These are phyloP conservation scores for Pherbina coryleti DNA, from an alignment of 2,888 invertebrate species.

Conservation along the genomic window DNA sequence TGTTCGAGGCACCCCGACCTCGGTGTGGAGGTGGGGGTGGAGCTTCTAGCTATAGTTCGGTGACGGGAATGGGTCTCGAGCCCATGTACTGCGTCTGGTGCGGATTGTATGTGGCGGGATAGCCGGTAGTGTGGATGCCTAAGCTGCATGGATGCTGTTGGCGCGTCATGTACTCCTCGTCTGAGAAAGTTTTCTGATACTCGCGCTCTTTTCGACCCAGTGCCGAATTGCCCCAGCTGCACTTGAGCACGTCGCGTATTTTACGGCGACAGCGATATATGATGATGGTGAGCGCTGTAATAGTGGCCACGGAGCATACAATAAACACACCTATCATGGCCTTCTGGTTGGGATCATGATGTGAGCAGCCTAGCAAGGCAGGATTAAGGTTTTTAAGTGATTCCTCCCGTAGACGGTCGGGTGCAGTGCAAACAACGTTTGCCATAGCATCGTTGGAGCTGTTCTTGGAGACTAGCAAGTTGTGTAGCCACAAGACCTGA, in stretches of 20 bases:
- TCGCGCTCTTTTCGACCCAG: conserved; percentile 83
- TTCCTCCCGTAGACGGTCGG: conserved; percentile 79
- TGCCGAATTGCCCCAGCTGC: conserved; percentile 69
- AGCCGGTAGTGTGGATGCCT: conserved; percentile 57
- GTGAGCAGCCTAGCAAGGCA: conserved; percentile 85
- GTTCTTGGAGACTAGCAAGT: conserved; percentile 72
- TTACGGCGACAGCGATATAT: conserved; percentile 84
- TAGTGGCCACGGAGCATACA: conserved; percentile 79
- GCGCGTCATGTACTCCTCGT: conserved; percentile 80
- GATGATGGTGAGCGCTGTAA: conserved; percentile 80
- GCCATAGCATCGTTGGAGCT: conserved; percentile 63
- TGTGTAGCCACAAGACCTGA: conserved; percentile 83
- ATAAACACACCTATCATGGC: conserved; percentile 83
- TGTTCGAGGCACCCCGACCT: conserved; percentile 66
- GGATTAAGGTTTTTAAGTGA: conserved; percentile 78
- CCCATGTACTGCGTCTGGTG: conserved; percentile 71
- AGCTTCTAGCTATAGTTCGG: conserved; percentile 94
- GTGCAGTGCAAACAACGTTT: conserved; percentile 78
- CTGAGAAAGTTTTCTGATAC: conserved; percentile 90
- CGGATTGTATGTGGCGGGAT: conserved; percentile 62
- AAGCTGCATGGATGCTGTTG: conserved; percentile 65
- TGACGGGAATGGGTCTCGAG: conserved; percentile 83
- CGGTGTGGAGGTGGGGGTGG: conserved; percentile 86
- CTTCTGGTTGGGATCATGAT: conserved; percentile 83
- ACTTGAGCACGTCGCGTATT: conserved; percentile 84